A percentile compares a stretch with the other conserved stretches of the same genome.
phyloP scores from a whole-genome alignment of 1,140 invertebrate species.

The Dendrolimus punctatus region DNA sequence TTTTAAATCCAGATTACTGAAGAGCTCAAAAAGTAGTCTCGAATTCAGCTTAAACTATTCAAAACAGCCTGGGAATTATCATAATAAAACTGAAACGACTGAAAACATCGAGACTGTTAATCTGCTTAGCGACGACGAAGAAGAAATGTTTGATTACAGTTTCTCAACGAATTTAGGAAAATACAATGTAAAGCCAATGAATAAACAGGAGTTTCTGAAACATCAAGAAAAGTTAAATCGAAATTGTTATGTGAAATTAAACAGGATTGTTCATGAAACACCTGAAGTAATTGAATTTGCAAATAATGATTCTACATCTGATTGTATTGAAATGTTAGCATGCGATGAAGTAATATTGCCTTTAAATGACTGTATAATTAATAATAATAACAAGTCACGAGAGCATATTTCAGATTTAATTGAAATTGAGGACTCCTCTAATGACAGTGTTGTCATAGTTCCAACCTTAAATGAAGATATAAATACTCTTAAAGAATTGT shows the following conservation, averaged over 20 bases:
- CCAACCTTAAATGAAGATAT: neutral
- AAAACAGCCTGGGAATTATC: too few relatives aligned
- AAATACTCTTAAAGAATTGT: too few relatives aligned
- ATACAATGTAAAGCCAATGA: constrained; percentile 21
- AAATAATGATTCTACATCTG: neutral
- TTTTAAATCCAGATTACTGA: constrained; percentile 31
- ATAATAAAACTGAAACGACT: too few relatives aligned
- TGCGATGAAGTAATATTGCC: too few relatives aligned
- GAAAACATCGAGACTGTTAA: constrained; percentile 37
- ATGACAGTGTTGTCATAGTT: constrained; percentile 7
- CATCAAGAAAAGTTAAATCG: constrained; percentile 42
- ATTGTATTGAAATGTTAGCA: neutral
- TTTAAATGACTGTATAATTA: too few relatives aligned
- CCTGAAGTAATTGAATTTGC: neutral
- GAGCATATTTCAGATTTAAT: constrained; percentile 1
- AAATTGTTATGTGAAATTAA: constrained; percentile 32
- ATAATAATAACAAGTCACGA: neutral
- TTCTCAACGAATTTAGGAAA: constrained; percentile 45
- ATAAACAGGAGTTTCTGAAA: constrained; percentile 21
- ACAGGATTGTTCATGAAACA: neutral
- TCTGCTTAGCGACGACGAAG: constrained; percentile 54
- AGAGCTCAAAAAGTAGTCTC: constrained; percentile 23
- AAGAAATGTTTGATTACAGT: constrained; percentile 8
- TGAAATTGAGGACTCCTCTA: constrained; percentile 16
- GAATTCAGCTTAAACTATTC: constrained; percentile 37